Conservation (phyloP, 1,140 invertebrate species). For the Lepidurus arcticus region DNA sequence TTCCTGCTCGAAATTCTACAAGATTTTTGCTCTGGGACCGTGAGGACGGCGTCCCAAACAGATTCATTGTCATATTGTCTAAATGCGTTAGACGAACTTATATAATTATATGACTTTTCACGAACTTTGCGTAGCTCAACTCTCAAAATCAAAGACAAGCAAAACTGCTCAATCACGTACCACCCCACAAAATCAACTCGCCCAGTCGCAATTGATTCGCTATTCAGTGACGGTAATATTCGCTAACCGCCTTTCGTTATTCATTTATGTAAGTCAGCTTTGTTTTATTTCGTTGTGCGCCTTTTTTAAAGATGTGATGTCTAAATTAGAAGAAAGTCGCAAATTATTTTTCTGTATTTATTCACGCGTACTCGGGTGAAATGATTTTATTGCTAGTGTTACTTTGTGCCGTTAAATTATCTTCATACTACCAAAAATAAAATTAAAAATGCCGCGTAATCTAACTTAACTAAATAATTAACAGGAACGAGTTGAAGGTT, state of each 20-base stretch:
- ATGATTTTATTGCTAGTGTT: too few species aligned
- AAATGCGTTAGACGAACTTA: not conserved
- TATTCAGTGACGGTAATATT: not conserved
- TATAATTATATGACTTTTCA: not conserved
- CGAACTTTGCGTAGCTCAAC: not conserved
- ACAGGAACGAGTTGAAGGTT: too few species aligned
- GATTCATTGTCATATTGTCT: constrained; percentile 30
- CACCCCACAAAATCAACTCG: constrained; percentile 6
- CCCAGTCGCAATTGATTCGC: constrained; percentile 6
- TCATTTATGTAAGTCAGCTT: too few species aligned
- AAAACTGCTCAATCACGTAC: constrained; percentile 3
- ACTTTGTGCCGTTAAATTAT: too few species aligned
- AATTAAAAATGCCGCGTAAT: too few species aligned
- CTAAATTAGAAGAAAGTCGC: too few species aligned
- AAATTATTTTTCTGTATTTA: too few species aligned
- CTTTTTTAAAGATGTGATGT: too few species aligned
- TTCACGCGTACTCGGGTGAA: too few species aligned
- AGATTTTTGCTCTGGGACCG: constrained; percentile 80
- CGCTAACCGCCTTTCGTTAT: not conserved
- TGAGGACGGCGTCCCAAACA: constrained; percentile 64
- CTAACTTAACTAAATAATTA: too few species aligned
- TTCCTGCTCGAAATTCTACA: constrained; percentile 92
- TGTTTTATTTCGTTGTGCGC: too few species aligned
- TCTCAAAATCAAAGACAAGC: not conserved
- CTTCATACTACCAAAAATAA: too few species aligned